Conservation (phyloP, 2,888 invertebrate species). For the Cryptosula pallasiana region DNA sequence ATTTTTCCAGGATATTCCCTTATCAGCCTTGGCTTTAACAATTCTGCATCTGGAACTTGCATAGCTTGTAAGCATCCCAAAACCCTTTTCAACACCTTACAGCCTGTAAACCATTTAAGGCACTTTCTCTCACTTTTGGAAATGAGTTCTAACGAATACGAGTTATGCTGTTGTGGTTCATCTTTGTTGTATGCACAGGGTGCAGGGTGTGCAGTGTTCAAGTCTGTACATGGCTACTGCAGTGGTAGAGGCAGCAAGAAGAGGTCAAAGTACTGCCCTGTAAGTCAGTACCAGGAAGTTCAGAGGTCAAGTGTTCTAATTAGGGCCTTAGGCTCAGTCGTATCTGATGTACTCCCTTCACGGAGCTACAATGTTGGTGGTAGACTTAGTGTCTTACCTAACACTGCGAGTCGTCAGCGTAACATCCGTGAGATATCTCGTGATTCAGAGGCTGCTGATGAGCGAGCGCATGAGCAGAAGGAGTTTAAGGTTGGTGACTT, state of each 20-base stretch:
- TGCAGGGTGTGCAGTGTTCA: not conserved
- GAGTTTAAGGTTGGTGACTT: not conserved
- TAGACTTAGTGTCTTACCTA: not conserved
- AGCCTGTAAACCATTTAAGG: too few species aligned
- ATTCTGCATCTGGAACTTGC: too few species aligned
- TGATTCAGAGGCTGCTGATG: not conserved
- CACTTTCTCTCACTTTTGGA: too few species aligned
- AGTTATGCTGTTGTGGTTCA: too few species aligned
- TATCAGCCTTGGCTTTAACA: too few species aligned
- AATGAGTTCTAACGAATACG: too few species aligned
- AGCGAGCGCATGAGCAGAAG: not conserved
- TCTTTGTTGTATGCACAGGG: too few species aligned
- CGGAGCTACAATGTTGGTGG: not conserved
- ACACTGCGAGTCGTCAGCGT: not conserved
- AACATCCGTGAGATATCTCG: not conserved
- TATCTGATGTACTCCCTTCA: not conserved
- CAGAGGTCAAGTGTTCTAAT: not conserved
- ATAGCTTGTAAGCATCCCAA: too few species aligned
- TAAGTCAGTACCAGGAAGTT: not conserved
- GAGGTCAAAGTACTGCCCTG: slow-evolving; percentile 15
- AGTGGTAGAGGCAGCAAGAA: not conserved
- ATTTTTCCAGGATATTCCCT: too few species aligned
- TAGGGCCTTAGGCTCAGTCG: not conserved
- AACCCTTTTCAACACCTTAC: too few species aligned
- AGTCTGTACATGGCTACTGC: not conserved